Conservation (phyloP, 1,140 invertebrate species). For the Chrysopa pallens region DNA sequence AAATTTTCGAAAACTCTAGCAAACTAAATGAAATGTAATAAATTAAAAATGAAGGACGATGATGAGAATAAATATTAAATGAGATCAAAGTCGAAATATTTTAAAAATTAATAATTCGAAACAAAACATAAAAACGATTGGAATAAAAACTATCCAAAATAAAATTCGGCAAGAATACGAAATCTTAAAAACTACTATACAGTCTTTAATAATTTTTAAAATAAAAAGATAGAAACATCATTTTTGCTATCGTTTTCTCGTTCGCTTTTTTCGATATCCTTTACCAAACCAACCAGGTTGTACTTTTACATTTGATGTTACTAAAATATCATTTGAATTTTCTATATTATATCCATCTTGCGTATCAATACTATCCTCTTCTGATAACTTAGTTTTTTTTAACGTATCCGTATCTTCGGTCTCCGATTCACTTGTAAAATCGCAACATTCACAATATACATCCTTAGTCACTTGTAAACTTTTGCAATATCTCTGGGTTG, state of each 20-base stretch:
- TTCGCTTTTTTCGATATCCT: slow-evolving; percentile 28
- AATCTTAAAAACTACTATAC: no score
- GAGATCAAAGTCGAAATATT: no score
- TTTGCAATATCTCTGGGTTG: slow-evolving; percentile 24
- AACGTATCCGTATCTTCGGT: slow-evolving; percentile 11
- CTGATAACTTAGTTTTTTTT: slow-evolving; percentile 10
- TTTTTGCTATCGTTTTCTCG: slow-evolving; percentile 15
- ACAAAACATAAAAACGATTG: no score
- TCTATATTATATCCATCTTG: slow-evolving; percentile 7
- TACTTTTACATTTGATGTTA: slow-evolving; percentile 13
- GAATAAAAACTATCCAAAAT: no score
- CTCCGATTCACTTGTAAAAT: slow-evolving; percentile 24
- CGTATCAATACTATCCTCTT: slow-evolving; percentile 12
- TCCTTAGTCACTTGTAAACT: slow-evolving; percentile 11
- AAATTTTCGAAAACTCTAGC: no score
- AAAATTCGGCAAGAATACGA: no score
- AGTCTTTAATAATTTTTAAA: no score
- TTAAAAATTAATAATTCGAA: no score
- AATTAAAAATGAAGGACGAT: no score
- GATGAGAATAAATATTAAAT: no score
- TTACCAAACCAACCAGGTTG: slow-evolving; percentile 39
- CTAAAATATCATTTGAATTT: no score
- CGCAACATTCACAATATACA: slow-evolving; percentile 35
- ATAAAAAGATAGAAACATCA: not conserved
- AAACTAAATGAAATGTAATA: no score